Percentiles rank a stretch among this genome's conserved stretches.
Evolutionary conservation across 2,888 invertebrate genomes (phyloP).

Genomic region (Ectemnius lituratus): DNA sequence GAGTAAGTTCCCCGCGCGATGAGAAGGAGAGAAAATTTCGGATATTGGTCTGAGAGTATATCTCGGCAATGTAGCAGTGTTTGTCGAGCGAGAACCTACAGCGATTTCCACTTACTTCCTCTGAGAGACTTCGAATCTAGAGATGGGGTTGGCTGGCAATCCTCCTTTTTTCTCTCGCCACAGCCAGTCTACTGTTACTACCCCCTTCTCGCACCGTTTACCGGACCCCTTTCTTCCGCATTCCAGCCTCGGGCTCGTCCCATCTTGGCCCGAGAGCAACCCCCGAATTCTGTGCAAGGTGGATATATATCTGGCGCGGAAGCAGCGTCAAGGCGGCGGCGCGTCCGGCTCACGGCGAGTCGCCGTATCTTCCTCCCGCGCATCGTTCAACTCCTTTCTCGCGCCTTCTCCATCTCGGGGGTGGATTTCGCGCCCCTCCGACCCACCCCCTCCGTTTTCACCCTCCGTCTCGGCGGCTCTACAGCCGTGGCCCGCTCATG

Average conservation of each 20-base stretch:
- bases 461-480: constrained; percentile 55
- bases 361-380: constrained; percentile 17
- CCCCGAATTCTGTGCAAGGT: constrained; percentile 42
- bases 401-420: constrained; percentile 45
- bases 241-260: constrained; percentile 35
- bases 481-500: constrained; percentile 41
- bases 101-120: constrained; percentile 70
- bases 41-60: constrained; percentile 32
- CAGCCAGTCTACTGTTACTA: constrained; percentile 26
- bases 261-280: constrained; percentile 22
- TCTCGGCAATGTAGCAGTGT: constrained; percentile 48
- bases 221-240: constrained; percentile 44
- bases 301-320: constrained; percentile 47
- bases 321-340: constrained; percentile 66
- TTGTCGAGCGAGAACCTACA: constrained; percentile 64
- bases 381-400: constrained; percentile 34
- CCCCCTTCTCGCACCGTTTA: constrained; percentile 16
- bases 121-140: constrained; percentile 48
- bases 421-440: constrained; percentile 55
- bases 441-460: constrained; percentile 45
- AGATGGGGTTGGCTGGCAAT: constrained; percentile 32
- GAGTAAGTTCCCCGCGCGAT: constrained; percentile 6
- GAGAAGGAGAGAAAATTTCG: constrained; percentile 37
- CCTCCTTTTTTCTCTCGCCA: constrained; percentile 28
- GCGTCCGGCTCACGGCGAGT: constrained; percentile 49